A percentile compares a stretch with the other conserved stretches of the same genome.
Evolutionary conservation across 2,888 invertebrate species (phyloP).

Genomic region (Caenorhabditis drosophilae): DNA sequence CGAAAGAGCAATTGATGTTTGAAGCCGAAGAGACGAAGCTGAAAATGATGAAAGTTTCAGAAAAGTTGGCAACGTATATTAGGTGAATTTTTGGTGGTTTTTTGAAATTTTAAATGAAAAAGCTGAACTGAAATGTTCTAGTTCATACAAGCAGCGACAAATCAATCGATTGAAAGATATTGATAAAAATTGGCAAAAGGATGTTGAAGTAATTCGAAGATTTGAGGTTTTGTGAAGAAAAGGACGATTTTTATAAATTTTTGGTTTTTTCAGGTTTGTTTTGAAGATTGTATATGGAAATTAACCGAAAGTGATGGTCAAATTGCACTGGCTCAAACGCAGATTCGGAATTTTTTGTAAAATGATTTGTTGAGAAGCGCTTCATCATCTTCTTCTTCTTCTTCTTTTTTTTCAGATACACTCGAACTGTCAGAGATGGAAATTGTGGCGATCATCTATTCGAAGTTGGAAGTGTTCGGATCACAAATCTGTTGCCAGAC

Average conservation of each 20-base stretch:
- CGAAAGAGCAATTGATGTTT: constrained; percentile 36
- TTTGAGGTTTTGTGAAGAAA: no score
- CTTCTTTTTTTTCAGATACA: constrained; percentile 76
- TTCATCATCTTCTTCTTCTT: neutral
- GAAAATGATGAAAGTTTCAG: constrained; percentile 83
- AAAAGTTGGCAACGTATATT: constrained; percentile 92
- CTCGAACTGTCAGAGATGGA: constrained; percentile 92
- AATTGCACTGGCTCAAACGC: constrained; percentile 92
- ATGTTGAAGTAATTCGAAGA: constrained; percentile 50
- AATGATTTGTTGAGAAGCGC: constrained; percentile 53
- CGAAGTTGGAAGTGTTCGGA: constrained; percentile 91
- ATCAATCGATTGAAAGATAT: constrained; percentile 45
- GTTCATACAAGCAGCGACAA: constrained; percentile 71
- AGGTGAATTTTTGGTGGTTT: no score
- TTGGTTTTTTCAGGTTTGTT: no score
- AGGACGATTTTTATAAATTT: no score
- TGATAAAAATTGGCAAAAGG: constrained; percentile 15
- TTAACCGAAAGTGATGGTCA: constrained; percentile 97
- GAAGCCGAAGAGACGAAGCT: constrained; percentile 68
- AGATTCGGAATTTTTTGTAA: constrained; percentile 90
- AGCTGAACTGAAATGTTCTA: no score
- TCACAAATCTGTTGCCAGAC: constrained; percentile 91
- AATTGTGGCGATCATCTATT: constrained; percentile 95
- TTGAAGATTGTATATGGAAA: constrained; percentile 96
- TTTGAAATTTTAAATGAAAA: no score